These are phyloP conservation scores for Drosophila watanabei DNA, from an alignment of 1,140 invertebrate genomes.

Conservation along the genomic window DNA sequence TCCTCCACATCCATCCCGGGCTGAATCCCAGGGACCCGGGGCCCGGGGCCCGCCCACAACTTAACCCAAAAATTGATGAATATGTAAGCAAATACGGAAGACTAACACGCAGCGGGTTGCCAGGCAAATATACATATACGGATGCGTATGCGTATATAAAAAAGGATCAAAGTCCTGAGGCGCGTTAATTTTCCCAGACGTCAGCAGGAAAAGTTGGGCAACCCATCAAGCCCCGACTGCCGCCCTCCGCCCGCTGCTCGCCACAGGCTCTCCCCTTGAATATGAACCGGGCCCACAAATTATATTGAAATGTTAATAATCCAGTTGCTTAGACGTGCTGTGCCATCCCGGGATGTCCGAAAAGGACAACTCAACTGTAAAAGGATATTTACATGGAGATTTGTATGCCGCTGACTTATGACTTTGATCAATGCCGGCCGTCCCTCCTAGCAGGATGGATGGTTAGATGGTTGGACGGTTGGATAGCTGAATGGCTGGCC, in stretches of 20 bases:
- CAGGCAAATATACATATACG: constrained; percentile 46
- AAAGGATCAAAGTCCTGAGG: constrained; percentile 80
- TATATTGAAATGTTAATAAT: constrained; percentile 85
- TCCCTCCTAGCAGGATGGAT: constrained; percentile 2
- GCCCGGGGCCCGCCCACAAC: constrained; percentile 58
- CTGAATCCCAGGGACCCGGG: neutral
- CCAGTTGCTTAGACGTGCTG: constrained; percentile 79
- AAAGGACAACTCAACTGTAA: constrained; percentile 79
- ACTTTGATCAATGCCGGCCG: constrained; percentile 73
- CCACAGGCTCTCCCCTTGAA: constrained; percentile 16
- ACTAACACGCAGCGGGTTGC: constrained; percentile 63
- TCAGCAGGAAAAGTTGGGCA: constrained; percentile 76
- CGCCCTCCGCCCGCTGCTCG: too few species aligned
- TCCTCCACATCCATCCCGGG: neutral
- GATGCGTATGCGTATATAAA: constrained; percentile 40
- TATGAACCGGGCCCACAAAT: constrained; percentile 69
- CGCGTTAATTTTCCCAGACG: constrained; percentile 79
- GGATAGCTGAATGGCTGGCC: neutral
- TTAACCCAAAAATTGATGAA: constrained; percentile 84
- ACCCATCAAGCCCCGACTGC: neutral
- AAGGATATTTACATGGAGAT: constrained; percentile 83
- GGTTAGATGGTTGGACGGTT: neutral
- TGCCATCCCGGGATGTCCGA: constrained; percentile 47
- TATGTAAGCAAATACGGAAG: constrained; percentile 78
- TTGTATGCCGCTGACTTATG: constrained; percentile 79